A percentile compares a stretch with the other conserved stretches of the same genome.
Evolutionary conservation across 2,113 vertebrate genomes (phyloP).

Genomic region (Paramisgurnus dabryanus): DNA sequence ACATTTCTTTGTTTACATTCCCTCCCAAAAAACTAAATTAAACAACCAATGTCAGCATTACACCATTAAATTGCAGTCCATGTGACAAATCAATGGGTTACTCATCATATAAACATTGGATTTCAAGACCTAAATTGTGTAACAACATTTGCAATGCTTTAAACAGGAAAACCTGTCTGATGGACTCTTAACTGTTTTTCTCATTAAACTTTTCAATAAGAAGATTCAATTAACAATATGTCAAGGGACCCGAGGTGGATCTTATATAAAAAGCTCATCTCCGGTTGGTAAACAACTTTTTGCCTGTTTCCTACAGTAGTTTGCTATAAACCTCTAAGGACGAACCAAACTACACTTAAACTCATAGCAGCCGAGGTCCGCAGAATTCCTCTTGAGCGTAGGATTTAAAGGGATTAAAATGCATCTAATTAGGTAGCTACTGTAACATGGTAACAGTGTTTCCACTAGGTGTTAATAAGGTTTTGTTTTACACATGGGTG

Average conservation of each 20-base stretch:
- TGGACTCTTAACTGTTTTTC: too few relatives aligned
- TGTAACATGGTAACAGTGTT: conserved; percentile 39
- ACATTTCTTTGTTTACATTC: neutral
- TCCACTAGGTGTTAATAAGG: conserved; percentile 57
- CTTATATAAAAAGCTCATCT: conserved; percentile 21
- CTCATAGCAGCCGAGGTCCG: conserved; percentile 7
- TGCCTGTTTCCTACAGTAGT: conserved; percentile 11
- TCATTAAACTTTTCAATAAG: conserved; percentile 20
- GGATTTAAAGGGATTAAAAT: conserved; percentile 53
- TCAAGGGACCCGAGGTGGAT: conserved; percentile 19
- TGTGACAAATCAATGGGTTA: neutral
- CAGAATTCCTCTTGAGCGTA: conserved; percentile 38
- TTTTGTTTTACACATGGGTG: conserved; percentile 57
- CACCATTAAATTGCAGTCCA: neutral
- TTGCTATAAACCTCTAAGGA: conserved; percentile 33
- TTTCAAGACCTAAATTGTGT: conserved; percentile 19
- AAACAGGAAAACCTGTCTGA: conserved; percentile 20
- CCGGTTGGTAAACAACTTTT: conserved; percentile 31
- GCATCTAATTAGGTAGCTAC: conserved; percentile 53
- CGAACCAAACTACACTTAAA: conserved; percentile 3
- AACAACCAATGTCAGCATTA: neutral
- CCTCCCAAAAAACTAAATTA: neutral
- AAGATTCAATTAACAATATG: conserved; percentile 38
- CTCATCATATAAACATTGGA: conserved; percentile 24
- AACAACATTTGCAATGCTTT: conserved; percentile 32